Evolutionary conservation across 2,113 vertebrate genomes (phyloP).

Genomic region (Carassius carassius): DNA sequence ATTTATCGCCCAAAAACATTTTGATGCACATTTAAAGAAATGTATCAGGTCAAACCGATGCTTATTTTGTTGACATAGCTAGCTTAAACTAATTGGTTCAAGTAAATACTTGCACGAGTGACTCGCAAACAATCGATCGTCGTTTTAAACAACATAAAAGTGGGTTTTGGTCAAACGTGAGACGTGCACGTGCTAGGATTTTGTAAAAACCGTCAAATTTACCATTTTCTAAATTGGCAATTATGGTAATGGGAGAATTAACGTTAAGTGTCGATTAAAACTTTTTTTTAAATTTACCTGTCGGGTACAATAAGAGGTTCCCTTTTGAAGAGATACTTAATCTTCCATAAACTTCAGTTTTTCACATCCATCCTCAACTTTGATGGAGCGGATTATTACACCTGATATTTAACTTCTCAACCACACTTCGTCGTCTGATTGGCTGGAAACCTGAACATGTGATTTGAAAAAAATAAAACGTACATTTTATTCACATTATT

Average conservation of each 20-base stretch:
- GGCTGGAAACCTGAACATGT: not conserved
- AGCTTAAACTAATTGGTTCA: not conserved
- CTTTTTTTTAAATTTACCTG: not conserved
- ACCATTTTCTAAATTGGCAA: not conserved
- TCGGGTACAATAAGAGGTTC: not conserved
- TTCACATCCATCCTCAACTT: not conserved
- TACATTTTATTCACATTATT: not conserved
- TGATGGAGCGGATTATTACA: too few relatives aligned
- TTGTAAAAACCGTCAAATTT: not conserved
- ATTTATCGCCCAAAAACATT: not conserved
- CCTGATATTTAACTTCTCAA: slow-evolving; percentile 3
- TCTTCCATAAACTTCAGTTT: not conserved
- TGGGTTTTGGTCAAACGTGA: too few relatives aligned
- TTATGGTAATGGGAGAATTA: not conserved
- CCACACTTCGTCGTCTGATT: not conserved
- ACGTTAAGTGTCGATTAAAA: not conserved
- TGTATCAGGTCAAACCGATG: not conserved
- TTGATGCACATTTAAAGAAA: not conserved
- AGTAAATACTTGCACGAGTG: not conserved
- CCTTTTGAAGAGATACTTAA: not conserved
- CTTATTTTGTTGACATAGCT: too few relatives aligned
- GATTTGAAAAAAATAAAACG: not conserved
- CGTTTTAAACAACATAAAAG: not conserved
- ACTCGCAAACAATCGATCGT: too few relatives aligned
- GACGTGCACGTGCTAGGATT: not conserved